Evolutionary conservation across 2,888 invertebrate genomes (phyloP).

Genomic region (Torymus auratus): DNA sequence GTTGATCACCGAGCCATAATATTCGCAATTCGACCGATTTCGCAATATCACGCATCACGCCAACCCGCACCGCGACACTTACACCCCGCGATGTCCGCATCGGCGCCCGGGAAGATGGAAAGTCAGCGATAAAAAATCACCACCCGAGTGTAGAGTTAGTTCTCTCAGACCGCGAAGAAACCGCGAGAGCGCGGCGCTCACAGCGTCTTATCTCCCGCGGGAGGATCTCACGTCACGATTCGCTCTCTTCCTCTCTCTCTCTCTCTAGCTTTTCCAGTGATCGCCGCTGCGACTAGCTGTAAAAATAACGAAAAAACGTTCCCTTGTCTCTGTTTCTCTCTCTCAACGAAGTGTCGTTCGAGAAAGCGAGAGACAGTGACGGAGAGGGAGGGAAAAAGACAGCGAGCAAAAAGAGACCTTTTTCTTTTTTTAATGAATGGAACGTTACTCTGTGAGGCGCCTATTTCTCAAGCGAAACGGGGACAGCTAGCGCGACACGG

Average conservation of each 20-base stretch:
- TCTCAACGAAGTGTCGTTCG: background rate
- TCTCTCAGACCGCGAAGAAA: no score
- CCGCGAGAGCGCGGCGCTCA: no score
- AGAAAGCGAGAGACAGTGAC: background rate
- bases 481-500: slow-evolving; percentile 46
- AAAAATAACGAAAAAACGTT: background rate
- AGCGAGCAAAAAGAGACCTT: background rate
- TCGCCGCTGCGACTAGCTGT: background rate
- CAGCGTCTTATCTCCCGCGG: no score
- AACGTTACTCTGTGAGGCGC: slow-evolving; percentile 25
- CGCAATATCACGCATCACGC: no score
- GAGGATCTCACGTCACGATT: background rate
- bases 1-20: no score
- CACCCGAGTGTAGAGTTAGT: no score
- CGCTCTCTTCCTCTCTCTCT: no score
- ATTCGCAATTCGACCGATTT: no score
- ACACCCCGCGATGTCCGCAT: no score
- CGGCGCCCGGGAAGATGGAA: background rate
- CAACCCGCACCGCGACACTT: no score
- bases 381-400: background rate
- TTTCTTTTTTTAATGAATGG: slow-evolving; percentile 44
- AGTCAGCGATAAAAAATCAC: slow-evolving; percentile 4
- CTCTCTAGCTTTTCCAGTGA: slow-evolving; percentile 6
- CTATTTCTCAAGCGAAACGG: slow-evolving; percentile 57
- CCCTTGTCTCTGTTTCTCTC: background rate